Percentiles rank a stretch among this genome's conserved stretches.
These are phyloP conservation scores for Scomber colias DNA, from an alignment of 2,113 vertebrate species.

Conservation along the genomic window DNA sequence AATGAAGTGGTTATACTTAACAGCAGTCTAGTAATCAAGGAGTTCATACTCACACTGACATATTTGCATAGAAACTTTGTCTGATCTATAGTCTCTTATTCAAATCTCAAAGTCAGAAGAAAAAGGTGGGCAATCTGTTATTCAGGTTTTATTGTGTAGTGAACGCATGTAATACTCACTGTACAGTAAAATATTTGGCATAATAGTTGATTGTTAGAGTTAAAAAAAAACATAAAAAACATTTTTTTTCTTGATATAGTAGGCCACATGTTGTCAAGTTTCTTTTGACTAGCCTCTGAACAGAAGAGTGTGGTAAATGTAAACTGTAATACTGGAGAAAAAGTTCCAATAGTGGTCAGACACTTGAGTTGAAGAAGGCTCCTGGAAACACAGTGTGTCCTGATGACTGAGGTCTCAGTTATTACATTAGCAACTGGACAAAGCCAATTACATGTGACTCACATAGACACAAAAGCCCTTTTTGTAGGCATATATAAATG, in stretches of 20 bases:
- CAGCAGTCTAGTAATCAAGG: not conserved
- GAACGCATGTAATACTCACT: not conserved
- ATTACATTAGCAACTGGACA: not conserved
- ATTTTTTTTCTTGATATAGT: not conserved
- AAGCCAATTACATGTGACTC: not conserved
- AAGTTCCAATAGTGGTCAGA: not conserved
- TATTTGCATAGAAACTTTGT: not conserved
- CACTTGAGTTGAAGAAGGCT: conserved; percentile 35
- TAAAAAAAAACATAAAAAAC: not conserved
- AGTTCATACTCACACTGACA: not conserved
- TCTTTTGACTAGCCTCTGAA: not conserved
- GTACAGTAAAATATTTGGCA: not conserved
- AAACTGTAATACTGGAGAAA: not conserved
- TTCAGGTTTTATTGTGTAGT: not conserved
- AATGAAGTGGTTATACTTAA: not conserved
- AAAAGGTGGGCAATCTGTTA: not conserved
- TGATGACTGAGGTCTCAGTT: not conserved
- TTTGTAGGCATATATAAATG: not conserved
- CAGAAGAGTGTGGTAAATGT: conserved; percentile 19
- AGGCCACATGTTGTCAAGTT: too few species aligned
- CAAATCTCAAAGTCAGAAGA: not conserved
- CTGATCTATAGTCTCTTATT: conserved; percentile 29
- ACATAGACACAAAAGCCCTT: not conserved
- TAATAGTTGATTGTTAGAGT: not conserved
- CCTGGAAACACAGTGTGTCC: conserved; percentile 2